These are phyloP conservation scores for Keiferia lycopersicella DNA, from an alignment of 2,888 invertebrate species.

Conservation along the genomic window DNA sequence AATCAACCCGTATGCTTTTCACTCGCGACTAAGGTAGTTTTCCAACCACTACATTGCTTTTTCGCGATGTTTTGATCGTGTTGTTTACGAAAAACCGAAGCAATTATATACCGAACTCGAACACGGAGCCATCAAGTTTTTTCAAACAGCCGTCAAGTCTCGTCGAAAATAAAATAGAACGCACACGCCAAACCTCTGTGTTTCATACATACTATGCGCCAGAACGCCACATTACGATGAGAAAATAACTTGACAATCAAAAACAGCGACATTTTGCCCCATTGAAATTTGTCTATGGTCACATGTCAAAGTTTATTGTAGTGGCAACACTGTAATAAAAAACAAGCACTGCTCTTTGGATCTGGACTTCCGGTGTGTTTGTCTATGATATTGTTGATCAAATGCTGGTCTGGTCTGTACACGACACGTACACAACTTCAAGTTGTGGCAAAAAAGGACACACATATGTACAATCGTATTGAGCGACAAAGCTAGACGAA, in stretches of 20 bases:
- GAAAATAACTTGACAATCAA: slow-evolving; percentile 81
- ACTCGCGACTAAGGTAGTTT: slow-evolving; percentile 55
- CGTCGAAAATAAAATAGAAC: slow-evolving; percentile 79
- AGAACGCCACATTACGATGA: slow-evolving; percentile 80
- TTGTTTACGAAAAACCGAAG: slow-evolving; percentile 74
- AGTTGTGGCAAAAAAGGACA: not conserved
- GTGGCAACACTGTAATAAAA: slow-evolving; percentile 29
- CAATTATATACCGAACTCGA: slow-evolving; percentile 59
- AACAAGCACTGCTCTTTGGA: slow-evolving; percentile 28
- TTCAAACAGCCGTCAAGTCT: slow-evolving; percentile 75
- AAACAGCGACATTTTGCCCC: slow-evolving; percentile 79
- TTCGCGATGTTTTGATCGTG: slow-evolving; percentile 67
- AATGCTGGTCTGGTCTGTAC: not conserved
- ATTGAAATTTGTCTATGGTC: slow-evolving; percentile 54
- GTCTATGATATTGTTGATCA: not conserved
- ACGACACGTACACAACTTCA: not conserved
- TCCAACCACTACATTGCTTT: slow-evolving; percentile 63
- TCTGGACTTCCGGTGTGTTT: slow-evolving; percentile 10
- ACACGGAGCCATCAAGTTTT: slow-evolving; percentile 69
- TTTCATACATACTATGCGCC: slow-evolving; percentile 81
- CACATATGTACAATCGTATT: not conserved
- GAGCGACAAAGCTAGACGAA: not conserved
- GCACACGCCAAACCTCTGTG: slow-evolving; percentile 74
- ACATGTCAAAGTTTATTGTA: slow-evolving; percentile 39
- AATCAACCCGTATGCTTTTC: slow-evolving; percentile 54